These are phyloP conservation scores for Acleris cristana DNA, from an alignment of 2,888 invertebrate genomes.

Conservation along the genomic window DNA sequence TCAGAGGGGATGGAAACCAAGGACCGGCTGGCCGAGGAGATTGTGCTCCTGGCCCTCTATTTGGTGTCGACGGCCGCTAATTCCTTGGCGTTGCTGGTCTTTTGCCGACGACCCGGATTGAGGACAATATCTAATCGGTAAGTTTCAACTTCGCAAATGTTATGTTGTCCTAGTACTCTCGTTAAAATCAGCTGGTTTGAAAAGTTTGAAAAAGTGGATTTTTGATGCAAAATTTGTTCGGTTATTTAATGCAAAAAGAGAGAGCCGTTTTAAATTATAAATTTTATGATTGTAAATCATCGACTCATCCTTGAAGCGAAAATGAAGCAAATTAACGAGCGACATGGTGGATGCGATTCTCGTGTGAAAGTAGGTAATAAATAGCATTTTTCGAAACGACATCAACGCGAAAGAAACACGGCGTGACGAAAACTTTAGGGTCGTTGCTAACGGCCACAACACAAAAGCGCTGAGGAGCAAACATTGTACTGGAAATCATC, in stretches of 20 bases:
- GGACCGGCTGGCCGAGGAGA: conserved; percentile 77
- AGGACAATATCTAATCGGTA: conserved; percentile 92
- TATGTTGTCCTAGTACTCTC: conserved; percentile 21
- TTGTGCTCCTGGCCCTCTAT: conserved; percentile 80
- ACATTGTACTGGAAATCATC: conserved; percentile 11
- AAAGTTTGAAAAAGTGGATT: background rate
- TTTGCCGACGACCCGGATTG: conserved; percentile 88
- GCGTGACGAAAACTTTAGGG: conserved; percentile 46
- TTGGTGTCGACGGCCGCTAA: conserved; percentile 89
- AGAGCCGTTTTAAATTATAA: conserved; percentile 10
- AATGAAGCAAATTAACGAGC: conserved; percentile 29
- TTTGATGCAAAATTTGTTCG: background rate
- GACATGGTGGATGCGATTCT: conserved; percentile 23
- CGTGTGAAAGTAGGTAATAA: conserved; percentile 37
- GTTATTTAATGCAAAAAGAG: conserved; percentile 8
- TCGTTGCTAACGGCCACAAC: conserved; percentile 37
- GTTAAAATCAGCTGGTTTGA: conserved; percentile 14
- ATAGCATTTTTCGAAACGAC: conserved; percentile 39
- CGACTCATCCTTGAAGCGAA: conserved; percentile 31
- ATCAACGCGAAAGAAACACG: conserved; percentile 44
- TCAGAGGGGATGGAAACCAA: conserved; percentile 78
- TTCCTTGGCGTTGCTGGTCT: conserved; percentile 88
- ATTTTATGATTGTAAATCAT: conserved; percentile 32
- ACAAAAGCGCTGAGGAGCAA: conserved; percentile 29
- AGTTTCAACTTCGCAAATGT: conserved; percentile 49